phyloP scores from a whole-genome alignment of 2,113 vertebrate species.

The Solenodon paradoxus region DNA sequence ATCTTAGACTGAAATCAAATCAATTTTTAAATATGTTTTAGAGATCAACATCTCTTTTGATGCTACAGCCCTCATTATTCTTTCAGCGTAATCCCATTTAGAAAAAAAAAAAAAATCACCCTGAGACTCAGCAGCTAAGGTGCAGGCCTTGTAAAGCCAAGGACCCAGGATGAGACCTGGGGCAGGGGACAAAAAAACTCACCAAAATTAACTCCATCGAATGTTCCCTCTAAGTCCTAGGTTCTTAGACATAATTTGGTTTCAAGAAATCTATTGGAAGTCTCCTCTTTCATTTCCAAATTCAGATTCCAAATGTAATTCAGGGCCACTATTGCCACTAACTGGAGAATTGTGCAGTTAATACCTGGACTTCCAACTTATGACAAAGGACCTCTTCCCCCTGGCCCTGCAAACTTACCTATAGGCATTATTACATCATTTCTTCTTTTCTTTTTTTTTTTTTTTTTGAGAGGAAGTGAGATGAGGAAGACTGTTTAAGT shows the following conservation, averaged over 20 bases:
- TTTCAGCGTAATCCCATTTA: background rate
- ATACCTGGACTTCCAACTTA: background rate
- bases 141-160: too few relatives aligned
- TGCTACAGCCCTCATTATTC: background rate
- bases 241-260: background rate
- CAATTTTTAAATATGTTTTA: background rate
- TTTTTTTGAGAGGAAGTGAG: too few relatives aligned
- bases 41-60: background rate
- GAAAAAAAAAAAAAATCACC: background rate
- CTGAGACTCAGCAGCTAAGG: too few relatives aligned
- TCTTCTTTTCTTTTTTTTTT: too few relatives aligned
- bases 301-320: background rate
- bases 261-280: background rate
- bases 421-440: too few relatives aligned
- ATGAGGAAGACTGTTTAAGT: too few relatives aligned
- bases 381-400: background rate
- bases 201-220: background rate
- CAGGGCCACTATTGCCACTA: too few relatives aligned
- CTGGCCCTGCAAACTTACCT: background rate
- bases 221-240: background rate
- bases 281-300: background rate
- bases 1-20: slow-evolving; percentile 11
- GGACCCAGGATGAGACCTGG: too few relatives aligned
- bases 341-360: background rate
- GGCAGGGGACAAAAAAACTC: too few relatives aligned